phyloP scores from a whole-genome alignment of 2,888 invertebrate species.

The Himalopsyche kuldschensis region DNA sequence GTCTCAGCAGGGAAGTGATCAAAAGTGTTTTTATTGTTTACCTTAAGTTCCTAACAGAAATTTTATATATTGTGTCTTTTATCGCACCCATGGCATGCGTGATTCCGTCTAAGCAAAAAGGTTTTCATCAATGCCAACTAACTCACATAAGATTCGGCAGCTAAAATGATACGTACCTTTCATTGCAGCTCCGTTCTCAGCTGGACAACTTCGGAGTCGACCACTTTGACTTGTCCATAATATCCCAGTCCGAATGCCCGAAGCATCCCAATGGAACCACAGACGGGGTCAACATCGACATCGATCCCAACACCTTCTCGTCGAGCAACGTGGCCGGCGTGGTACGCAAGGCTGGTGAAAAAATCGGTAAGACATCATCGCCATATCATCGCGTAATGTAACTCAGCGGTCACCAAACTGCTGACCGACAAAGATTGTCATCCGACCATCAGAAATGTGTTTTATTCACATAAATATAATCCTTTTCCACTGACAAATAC shows the following conservation, averaged over 20 bases:
- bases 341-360: conserved; percentile 72
- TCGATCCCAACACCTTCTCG: conserved; percentile 76
- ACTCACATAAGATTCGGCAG: too few relatives aligned
- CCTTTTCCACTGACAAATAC: too few relatives aligned
- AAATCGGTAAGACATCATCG: conserved; percentile 56
- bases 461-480: too few relatives aligned
- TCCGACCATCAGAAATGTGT: too few relatives aligned
- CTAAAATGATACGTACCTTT: too few relatives aligned
- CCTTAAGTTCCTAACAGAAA: too few relatives aligned
- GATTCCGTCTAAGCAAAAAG: not conserved
- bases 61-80: not conserved
- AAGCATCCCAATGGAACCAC: conserved; percentile 59
- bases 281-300: conserved; percentile 67
- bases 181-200: conserved; percentile 62
- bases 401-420: too few relatives aligned
- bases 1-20: too few relatives aligned
- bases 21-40: too few relatives aligned
- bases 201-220: conserved; percentile 69
- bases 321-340: conserved; percentile 71
- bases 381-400: too few relatives aligned
- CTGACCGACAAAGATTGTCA: too few relatives aligned
- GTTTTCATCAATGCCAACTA: too few relatives aligned
- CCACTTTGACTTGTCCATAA: conserved; percentile 74
- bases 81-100: not conserved
- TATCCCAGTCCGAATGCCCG: conserved; percentile 73